Evolutionary conservation across 92 coral and sea anemone genomes (phyloP), one percentile per base, ranked within the genome.

Genomic region (Bergia puertoricense): DNA sequence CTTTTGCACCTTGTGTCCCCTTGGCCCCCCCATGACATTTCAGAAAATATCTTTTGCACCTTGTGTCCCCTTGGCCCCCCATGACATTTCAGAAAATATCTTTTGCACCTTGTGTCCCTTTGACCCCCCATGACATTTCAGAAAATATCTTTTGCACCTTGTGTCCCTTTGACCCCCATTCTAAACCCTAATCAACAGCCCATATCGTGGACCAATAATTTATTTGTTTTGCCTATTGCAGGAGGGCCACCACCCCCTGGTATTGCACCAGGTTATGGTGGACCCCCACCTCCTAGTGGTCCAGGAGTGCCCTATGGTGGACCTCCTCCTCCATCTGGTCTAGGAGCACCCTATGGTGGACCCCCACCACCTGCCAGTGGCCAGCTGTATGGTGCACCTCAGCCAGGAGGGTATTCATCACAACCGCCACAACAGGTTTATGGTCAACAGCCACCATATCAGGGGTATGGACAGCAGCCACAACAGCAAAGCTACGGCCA

Each of bases 231-330:
- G 16, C 14, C 16, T 54, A 2, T 80, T 71, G 37, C 65, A 85
- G 91, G 89, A 76, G 96, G 92, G 36, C 88, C 91, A 4, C 90
- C 92, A 45, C 89, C 94, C 36, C 91, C 90, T 76, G 95, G 94
- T 37, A 79, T 88, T 15, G 88, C 88, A 74, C 90, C 93, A 71
- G 95, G 93, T 80, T 56, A 80, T 80, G 85, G 85, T 11, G 30
- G 30, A 30, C 30, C 30, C 30, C 86, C 94, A 8, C 77, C 93
- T 3, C 74, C 81, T 43, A 51, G 85, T 7, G 76, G 81, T 4
- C 80, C 88, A 50, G 91, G 91, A 7, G 85, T 80, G 5, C 88
- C 83, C 0, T 78, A 78, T 78, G 89, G 89, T 30, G 76, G 40
- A 8, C 86, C 86, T 2, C 90, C 90, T 2, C 90, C 90, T 38